Evolutionary conservation across 2,888 invertebrate genomes (phyloP).

Genomic region (Caradrina clavipalpis): DNA sequence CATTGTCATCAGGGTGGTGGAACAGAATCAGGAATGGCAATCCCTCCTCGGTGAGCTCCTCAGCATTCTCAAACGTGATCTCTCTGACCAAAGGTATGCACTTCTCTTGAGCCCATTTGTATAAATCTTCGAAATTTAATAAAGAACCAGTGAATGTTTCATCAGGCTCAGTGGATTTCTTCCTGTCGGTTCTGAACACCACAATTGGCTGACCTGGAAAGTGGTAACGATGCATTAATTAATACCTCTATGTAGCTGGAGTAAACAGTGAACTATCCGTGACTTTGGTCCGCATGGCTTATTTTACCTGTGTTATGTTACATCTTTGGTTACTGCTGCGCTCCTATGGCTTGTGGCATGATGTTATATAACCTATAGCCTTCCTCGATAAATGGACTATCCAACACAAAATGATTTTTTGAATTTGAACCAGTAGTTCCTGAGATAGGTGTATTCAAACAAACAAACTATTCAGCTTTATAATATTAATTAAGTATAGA

Average conservation of each 20-base stretch:
- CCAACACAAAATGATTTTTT: too few relatives aligned
- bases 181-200: constrained; percentile 95
- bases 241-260: neutral
- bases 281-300: too few relatives aligned
- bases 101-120: constrained; percentile 97
- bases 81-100: constrained; percentile 99
- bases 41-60: constrained; percentile 99
- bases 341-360: too few relatives aligned
- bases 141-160: constrained; percentile 95
- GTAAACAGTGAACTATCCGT: too few relatives aligned
- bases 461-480: too few relatives aligned
- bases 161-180: constrained; percentile 95
- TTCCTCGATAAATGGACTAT: too few relatives aligned
- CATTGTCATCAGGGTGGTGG: constrained; percentile 95
- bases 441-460: too few relatives aligned
- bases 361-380: too few relatives aligned
- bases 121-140: constrained; percentile 95
- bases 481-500: too few relatives aligned
- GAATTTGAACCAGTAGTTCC: too few relatives aligned
- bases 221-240: neutral
- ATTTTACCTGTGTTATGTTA: too few relatives aligned
- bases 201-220: constrained; percentile 94
- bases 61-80: constrained; percentile 99
- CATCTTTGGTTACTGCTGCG: too few relatives aligned
- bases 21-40: constrained; percentile 99